Percentiles rank a stretch among this genome's conserved stretches.
Evolutionary conservation across 2,113 vertebrate species (phyloP).

Genomic region (Macaca nemestrina): DNA sequence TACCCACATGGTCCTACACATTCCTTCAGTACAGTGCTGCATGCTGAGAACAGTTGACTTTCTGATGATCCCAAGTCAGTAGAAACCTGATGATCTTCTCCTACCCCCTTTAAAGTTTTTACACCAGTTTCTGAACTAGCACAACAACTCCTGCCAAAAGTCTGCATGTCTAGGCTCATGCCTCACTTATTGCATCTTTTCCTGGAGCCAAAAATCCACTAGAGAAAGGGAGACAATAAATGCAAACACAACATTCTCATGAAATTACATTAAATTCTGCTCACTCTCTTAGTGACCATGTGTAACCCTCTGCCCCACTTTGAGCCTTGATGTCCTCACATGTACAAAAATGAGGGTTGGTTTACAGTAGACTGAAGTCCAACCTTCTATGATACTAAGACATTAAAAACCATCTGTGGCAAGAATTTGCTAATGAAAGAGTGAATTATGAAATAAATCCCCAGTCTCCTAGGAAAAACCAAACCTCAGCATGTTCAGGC

Average conservation of each 20-base stretch:
- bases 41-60: neutral
- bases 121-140: neutral
- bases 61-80: neutral
- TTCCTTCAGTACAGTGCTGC: neutral
- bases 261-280: neutral
- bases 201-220: constrained; percentile 40
- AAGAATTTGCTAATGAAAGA: neutral
- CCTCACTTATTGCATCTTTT: constrained; percentile 2
- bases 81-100: neutral
- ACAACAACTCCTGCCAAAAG: neutral
- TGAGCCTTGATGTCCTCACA: neutral
- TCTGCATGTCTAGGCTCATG: constrained; percentile 18
- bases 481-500: neutral
- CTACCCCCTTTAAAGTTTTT: neutral
- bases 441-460: neutral
- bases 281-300: neutral
- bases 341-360: neutral
- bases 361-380: neutral
- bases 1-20: neutral
- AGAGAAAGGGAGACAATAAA: constrained; percentile 6
- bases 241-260: constrained; percentile 7
- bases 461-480: neutral
- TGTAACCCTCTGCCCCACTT: neutral
- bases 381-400: neutral
- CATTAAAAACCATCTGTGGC: neutral